A percentile compares a stretch with the other conserved stretches of the same genome.
These are phyloP conservation scores for Betta splendens DNA, from an alignment of 2,797 vertebrate genomes.

Conservation along the genomic window DNA sequence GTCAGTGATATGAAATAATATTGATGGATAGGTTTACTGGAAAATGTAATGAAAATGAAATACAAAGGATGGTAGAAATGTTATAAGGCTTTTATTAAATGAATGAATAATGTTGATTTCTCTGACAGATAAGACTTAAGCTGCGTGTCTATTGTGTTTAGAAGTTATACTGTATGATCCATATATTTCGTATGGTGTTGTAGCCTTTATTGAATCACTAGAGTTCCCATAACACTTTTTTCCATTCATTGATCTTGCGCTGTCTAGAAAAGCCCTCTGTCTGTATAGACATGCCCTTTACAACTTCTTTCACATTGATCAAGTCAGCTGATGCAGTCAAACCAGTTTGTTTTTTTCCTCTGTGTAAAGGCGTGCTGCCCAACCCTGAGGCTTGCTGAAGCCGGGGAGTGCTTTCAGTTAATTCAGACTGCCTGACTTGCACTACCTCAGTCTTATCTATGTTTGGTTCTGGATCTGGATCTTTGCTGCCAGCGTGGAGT, in stretches of 20 bases:
- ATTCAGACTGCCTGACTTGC: conserved; percentile 20
- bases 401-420: conserved; percentile 52
- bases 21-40: neutral
- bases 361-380: conserved; percentile 59
- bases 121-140: no score
- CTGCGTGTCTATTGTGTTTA: neutral
- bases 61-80: neutral
- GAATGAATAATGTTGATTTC: neutral
- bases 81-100: neutral
- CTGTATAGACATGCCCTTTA: conserved; percentile 14
- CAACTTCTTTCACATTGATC: conserved; percentile 30
- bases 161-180: no score
- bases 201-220: neutral
- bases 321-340: conserved; percentile 57
- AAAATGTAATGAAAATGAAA: neutral
- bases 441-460: conserved; percentile 41
- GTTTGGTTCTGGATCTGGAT: conserved; percentile 28
- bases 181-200: neutral
- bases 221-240: conserved; percentile 2
- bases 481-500: conserved; percentile 23
- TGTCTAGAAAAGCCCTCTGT: conserved; percentile 4
- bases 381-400: conserved; percentile 61
- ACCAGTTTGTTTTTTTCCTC: conserved; percentile 64
- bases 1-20: neutral
- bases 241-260: neutral